A percentile compares a stretch with the other conserved stretches of the same genome.
Evolutionary conservation across 2,888 invertebrate species (phyloP).

Genomic region (Syrphus vitripennis): DNA sequence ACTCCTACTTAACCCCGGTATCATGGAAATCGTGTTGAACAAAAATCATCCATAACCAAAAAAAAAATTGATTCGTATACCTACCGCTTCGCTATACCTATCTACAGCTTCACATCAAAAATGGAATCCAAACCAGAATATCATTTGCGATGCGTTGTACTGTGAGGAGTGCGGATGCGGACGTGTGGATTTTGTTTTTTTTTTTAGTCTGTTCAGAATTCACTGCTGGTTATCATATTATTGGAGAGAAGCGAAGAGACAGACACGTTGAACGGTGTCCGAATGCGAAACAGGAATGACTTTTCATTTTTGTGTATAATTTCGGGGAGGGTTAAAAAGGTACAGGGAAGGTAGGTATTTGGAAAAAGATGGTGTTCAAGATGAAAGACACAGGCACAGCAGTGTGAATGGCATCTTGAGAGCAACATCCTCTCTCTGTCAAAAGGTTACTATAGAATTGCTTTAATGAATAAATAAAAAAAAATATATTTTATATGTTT

Average conservation of each 20-base stretch:
- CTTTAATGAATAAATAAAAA: constrained; percentile 34
- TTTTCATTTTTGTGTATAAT: not conserved
- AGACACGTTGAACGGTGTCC: constrained; percentile 45
- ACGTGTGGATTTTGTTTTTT: too few relatives aligned
- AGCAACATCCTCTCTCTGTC: constrained; percentile 53
- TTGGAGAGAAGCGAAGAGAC: constrained; percentile 17
- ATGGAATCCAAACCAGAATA: constrained; percentile 61
- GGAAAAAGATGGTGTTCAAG: constrained; percentile 25
- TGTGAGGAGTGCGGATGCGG: constrained; percentile 32
- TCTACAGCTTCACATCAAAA: constrained; percentile 2
- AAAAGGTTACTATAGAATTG: constrained; percentile 54
- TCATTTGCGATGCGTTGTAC: constrained; percentile 5
- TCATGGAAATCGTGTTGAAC: constrained; percentile 27
- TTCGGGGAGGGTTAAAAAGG: not conserved
- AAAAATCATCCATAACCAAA: constrained; percentile 30
- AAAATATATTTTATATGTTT: not conserved
- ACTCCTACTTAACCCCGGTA: constrained; percentile 62
- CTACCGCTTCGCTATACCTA: not conserved
- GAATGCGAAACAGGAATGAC: constrained; percentile 60
- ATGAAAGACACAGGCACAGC: constrained; percentile 17
- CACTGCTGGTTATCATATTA: constrained; percentile 47
- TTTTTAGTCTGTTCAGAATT: constrained; percentile 50
- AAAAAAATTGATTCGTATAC: constrained; percentile 43
- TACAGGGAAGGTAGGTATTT: not conserved
- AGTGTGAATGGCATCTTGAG: constrained; percentile 58